Percentiles rank a stretch among this genome's conserved stretches.
phyloP scores from a whole-genome alignment of 2,797 vertebrate genomes.

The Ammospiza maritima region DNA sequence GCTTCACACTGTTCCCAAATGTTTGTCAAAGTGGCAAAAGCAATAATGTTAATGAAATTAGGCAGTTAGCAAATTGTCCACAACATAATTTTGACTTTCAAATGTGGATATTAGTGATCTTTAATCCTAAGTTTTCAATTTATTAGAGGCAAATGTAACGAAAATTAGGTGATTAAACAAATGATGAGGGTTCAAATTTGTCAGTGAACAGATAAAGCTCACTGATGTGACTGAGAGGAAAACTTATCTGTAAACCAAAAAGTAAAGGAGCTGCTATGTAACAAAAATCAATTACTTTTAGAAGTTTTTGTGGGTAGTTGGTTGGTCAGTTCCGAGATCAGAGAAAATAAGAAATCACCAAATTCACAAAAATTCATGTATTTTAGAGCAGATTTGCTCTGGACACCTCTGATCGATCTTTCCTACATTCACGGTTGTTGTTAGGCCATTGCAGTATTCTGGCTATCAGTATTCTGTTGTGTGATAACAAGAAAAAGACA shows the following conservation, averaged over 20 bases:
- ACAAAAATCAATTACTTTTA: not conserved
- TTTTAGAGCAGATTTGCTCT: not conserved
- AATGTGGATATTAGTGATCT: not conserved
- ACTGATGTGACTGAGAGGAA: not conserved
- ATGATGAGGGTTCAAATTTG: not conserved
- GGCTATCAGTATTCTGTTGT: not conserved
- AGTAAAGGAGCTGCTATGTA: not conserved
- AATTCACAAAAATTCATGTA: not conserved
- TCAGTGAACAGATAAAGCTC: not conserved
- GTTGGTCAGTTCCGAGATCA: not conserved
- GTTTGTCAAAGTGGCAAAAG: not conserved
- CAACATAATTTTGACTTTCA: not conserved
- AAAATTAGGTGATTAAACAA: not conserved
- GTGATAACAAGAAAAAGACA: not conserved
- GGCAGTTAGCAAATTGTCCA: not conserved
- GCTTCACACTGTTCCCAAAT: not conserved
- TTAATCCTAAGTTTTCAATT: not conserved
- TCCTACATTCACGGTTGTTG: not conserved
- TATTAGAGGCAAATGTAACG: not conserved
- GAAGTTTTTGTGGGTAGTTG: rapidly evolving
- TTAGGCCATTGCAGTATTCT: not conserved
- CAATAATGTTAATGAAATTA: not conserved
- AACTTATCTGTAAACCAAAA: not conserved
- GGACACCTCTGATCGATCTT: not conserved
- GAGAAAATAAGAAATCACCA: not conserved